Evolutionary conservation across 2,888 invertebrate genomes (phyloP).

Genomic region (Agrotis clavis): DNA sequence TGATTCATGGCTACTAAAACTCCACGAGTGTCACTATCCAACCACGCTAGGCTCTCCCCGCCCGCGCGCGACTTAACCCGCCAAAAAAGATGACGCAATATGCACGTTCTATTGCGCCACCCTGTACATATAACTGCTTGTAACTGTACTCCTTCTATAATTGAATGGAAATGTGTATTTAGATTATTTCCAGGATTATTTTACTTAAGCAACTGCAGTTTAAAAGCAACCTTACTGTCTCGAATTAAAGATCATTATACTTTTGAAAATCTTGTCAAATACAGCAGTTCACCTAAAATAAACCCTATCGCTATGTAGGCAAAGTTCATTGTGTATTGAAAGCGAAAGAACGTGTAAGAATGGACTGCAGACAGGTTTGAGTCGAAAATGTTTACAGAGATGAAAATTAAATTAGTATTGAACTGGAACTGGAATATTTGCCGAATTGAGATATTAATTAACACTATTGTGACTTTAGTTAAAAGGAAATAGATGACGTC

Average conservation of each 20-base stretch:
- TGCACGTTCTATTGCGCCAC: too few species aligned
- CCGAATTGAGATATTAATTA: constrained; percentile 22
- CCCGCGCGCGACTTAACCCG: too few species aligned
- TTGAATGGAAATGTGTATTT: constrained; percentile 37
- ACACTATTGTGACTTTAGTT: constrained; percentile 10
- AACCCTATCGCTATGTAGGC: not conserved
- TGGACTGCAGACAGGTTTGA: constrained; percentile 4
- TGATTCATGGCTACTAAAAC: too few species aligned
- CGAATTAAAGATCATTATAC: not conserved
- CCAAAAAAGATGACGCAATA: too few species aligned
- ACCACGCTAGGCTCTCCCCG: too few species aligned
- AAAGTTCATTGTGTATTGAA: too few species aligned
- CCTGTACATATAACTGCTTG: too few species aligned
- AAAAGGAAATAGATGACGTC: not conserved
- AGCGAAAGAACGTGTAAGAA: not conserved
- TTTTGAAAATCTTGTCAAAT: not conserved
- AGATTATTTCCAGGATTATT: not conserved
- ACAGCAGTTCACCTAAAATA: not conserved
- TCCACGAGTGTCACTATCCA: too few species aligned
- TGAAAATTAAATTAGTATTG: constrained; percentile 36
- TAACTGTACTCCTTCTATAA: constrained; percentile 19
- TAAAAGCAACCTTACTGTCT: not conserved
- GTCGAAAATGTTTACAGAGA: constrained; percentile 10
- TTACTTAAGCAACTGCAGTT: not conserved
- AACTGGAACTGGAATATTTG: constrained; percentile 3